Conservation (phyloP, 30 jellyfish, hydroid and myxozoan genomes). For the Clytia hemisphaerica region DNA sequence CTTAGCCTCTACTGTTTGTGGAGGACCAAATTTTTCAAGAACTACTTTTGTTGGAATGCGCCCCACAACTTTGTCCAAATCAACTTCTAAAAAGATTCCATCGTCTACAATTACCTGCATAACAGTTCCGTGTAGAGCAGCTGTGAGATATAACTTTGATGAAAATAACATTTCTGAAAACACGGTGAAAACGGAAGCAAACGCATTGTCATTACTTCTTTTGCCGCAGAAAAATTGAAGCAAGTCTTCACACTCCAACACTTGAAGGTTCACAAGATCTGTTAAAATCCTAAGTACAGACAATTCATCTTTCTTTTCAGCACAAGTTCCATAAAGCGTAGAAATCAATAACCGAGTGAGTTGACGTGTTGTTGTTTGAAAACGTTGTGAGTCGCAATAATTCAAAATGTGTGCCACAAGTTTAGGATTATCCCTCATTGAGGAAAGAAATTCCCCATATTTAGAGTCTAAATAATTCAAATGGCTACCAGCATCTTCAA, state of each 20-base stretch:
- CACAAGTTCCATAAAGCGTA: constrained; percentile 81
- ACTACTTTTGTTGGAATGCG: constrained; percentile 64
- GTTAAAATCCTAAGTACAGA: constrained; percentile 41
- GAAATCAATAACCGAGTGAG: constrained; percentile 45
- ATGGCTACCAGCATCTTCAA: constrained; percentile 79
- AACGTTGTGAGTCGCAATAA: constrained; percentile 47
- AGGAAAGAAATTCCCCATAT: constrained; percentile 76
- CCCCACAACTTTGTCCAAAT: constrained; percentile 50
- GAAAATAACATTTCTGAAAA: constrained; percentile 69
- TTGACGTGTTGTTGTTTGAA: constrained; percentile 42
- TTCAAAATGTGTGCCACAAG: constrained; percentile 60
- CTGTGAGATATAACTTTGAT: constrained; percentile 83
- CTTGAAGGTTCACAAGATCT: constrained; percentile 52
- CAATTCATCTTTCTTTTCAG: constrained; percentile 60
- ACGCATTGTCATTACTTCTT: constrained; percentile 58
- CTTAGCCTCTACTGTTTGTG: constrained; percentile 66
- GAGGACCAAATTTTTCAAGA: constrained; percentile 83
- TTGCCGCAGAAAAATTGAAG: constrained; percentile 69
- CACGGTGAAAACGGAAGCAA: constrained; percentile 44
- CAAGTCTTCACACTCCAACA: constrained; percentile 47
- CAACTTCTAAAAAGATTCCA: constrained; percentile 55
- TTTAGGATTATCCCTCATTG: constrained; percentile 49
- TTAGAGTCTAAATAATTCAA: constrained; percentile 66
- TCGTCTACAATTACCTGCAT: constrained; percentile 95
- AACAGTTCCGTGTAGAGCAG: constrained; percentile 87